phyloP scores from a whole-genome alignment of 1,140 invertebrate species.

The Hormaphis cornu region DNA sequence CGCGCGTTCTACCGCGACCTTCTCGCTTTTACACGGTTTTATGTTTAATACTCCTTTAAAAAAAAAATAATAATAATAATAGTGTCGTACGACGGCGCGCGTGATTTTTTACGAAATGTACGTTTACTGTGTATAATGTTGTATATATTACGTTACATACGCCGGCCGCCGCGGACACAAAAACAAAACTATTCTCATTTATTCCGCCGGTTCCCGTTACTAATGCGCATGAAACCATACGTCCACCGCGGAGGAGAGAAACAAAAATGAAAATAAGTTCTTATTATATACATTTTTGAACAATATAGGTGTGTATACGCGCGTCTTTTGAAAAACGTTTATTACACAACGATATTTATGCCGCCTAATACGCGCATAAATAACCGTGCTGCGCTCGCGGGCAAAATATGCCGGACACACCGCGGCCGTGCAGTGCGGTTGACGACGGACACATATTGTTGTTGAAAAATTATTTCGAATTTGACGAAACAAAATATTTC shows the following conservation, averaged over 20 bases:
- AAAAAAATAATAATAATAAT: conserved; percentile 23
- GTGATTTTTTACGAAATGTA: conserved; percentile 31
- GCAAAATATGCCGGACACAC: conserved; percentile 6
- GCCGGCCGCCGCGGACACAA: conserved; percentile 7
- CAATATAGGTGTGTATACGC: conserved; percentile 2
- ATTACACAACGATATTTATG: no score
- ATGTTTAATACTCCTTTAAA: conserved; percentile 16
- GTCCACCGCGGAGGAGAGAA: background rate
- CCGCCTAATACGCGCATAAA: background rate
- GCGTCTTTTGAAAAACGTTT: conserved; percentile 21
- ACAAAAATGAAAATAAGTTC: background rate
- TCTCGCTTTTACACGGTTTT: conserved; percentile 21
- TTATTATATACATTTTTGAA: conserved; percentile 5
- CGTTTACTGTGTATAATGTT: no score
- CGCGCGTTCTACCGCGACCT: conserved; percentile 7
- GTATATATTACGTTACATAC: conserved; percentile 30
- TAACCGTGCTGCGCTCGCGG: background rate
- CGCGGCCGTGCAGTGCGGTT: background rate
- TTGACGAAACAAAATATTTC: no score
- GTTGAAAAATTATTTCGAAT: no score
- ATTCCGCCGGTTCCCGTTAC: conserved; percentile 25
- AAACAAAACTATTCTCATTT: conserved; percentile 30
- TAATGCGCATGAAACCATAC: conserved; percentile 24
- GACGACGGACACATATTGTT: no score
- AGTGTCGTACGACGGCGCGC: conserved; percentile 25